Evolutionary conservation across 2,888 invertebrate genomes (phyloP).

Genomic region (Lamellibrachia columna): DNA sequence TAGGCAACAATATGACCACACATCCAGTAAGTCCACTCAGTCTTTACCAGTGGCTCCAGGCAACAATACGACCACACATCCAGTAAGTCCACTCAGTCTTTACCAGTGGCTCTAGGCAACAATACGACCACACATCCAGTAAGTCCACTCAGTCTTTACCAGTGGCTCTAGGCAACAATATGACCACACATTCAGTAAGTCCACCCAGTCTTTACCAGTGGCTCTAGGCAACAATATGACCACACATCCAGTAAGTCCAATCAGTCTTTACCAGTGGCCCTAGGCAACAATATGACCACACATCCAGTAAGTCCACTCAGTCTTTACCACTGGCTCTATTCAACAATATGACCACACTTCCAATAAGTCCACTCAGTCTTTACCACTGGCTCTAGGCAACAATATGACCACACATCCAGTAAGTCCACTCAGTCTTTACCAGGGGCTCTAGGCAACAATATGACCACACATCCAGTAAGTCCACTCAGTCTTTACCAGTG

Average conservation of each 20-base stretch:
- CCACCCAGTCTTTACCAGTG: neutral
- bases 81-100: neutral
- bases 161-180: no score
- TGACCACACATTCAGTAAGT: no score
- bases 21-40: neutral
- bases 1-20: neutral
- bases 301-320: neutral
- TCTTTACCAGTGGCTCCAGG: no score
- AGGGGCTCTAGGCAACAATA: neutral
- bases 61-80: no score
- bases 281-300: no score
- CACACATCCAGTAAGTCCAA: neutral
- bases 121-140: neutral
- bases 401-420: slow-evolving; percentile 67
- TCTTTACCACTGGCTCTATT: neutral
- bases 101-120: neutral
- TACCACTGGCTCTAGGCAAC: neutral
- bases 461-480: no score
- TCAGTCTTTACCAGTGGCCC: neutral
- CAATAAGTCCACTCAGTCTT: neutral
- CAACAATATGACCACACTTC: no score
- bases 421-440: neutral
- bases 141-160: neutral
- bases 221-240: neutral
- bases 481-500: neutral